Percentiles rank a stretch among this genome's conserved stretches.
Conservation (phyloP, 1,140 invertebrate species). For the Drosophila murphyi region DNA sequence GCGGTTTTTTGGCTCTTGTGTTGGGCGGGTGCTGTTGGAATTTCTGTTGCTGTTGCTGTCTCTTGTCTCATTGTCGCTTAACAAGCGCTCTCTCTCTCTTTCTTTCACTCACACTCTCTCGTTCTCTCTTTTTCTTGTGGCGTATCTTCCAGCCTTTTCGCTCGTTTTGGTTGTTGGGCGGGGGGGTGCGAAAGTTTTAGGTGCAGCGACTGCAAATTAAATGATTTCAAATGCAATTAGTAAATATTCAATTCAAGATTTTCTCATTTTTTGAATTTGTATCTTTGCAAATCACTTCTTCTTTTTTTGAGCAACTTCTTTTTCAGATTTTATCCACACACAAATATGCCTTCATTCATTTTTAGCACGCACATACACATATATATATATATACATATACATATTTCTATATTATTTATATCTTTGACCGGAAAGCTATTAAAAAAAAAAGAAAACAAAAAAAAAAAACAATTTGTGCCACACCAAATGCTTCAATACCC, state of each 20-base stretch:
- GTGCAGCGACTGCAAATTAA: constrained; percentile 19
- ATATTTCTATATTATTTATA: constrained; percentile 3
- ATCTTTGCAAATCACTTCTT: not conserved
- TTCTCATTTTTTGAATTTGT: too few species aligned
- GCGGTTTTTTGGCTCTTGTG: constrained; percentile 10
- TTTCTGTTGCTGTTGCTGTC: not conserved
- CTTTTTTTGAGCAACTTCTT: too few species aligned
- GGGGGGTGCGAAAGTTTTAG: constrained; percentile 18
- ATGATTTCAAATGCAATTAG: not conserved
- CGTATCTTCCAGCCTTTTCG: constrained; percentile 3
- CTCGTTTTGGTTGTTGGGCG: not conserved
- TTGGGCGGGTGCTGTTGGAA: constrained; percentile 10
- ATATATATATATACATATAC: too few species aligned
- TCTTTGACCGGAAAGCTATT: not conserved
- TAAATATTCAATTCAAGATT: too few species aligned
- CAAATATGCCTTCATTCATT: not conserved
- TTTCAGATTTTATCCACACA: not conserved
- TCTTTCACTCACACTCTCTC: constrained; percentile 3
- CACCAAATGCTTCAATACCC: not conserved
- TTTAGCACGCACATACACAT: not conserved
- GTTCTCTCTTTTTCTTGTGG: not conserved
- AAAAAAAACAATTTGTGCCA: not conserved
- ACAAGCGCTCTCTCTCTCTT: not conserved
- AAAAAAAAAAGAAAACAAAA: too few species aligned
- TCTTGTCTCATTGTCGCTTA: constrained; percentile 28